Evolutionary conservation across 1,140 invertebrate species (phyloP), one percentile per base, ranked within the genome.

Genomic region (Drosophila biarmipes): DNA sequence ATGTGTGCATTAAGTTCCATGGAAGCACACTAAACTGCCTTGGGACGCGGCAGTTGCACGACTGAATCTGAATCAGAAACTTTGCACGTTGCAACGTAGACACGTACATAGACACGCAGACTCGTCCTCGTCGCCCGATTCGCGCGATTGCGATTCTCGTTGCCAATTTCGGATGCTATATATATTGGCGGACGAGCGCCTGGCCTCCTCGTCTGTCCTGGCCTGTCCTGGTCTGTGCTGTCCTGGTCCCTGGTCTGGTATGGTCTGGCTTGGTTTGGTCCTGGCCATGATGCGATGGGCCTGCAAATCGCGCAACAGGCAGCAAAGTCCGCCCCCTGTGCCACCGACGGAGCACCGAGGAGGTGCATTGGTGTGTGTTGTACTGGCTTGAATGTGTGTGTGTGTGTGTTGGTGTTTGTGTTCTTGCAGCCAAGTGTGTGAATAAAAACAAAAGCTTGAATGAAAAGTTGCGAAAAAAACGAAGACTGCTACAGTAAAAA

Each of bases 21-120:
- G 54, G 45, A 53, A 82, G 62, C 79, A 78, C 68, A 78, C 78
- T 77, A 80, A 84, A 91, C 90, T 91, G 84, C 78, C 85, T 91
- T 84, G 74, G 87, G 63, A 79, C 85, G 89, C 85, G 89, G 86
- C 90, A 91, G 90, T 85, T 73, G 89, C 80, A 85, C 87, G 86
- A 91, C 90, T 91, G 85, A 91, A 91, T 81, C 89, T 42, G 84
- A 91, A 68, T 57, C 29, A 31, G 29, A 31, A 31, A 31, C 74
- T 68, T 69, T 78, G 67, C 73, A 78, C 73, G 54, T 72, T 91
- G 86, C 80, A 89, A 62, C 69, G 73, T 90, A 80, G 82, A 90
- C 59, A 78, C 85, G 80, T 90, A 78, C 85, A 77, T 90, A 80
- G 82, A 90, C 59, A 78, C 85, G 80, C 80, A 91, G 62, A 82